Percentiles rank a stretch among this genome's conserved stretches.
Evolutionary conservation across 2,888 invertebrate species (phyloP).

Genomic region (Branchipolynoe longqiensis): DNA sequence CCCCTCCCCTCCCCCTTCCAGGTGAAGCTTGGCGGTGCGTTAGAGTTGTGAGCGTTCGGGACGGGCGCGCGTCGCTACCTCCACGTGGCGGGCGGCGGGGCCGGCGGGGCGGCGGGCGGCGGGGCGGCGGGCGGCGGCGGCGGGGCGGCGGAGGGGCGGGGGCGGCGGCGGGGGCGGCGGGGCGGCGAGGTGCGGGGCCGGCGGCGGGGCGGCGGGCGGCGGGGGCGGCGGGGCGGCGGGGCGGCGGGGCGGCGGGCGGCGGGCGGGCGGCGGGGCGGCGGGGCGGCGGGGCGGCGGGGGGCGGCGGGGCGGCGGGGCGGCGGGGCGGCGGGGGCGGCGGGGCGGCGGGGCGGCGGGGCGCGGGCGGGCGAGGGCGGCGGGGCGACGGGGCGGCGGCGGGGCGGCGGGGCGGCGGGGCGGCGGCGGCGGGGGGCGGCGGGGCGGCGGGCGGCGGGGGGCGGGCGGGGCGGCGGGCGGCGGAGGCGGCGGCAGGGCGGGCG

Average conservation of each 20-base stretch:
- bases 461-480: background rate
- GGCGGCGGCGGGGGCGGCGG: too few relatives aligned
- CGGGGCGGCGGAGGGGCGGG: too few relatives aligned
- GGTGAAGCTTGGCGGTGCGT: too few relatives aligned
- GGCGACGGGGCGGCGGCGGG: background rate
- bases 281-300: background rate
- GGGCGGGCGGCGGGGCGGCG: background rate
- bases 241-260: background rate
- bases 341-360: background rate
- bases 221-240: background rate
- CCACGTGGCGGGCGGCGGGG: background rate
- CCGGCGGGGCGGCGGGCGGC: background rate
- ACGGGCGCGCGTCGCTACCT: too few relatives aligned
- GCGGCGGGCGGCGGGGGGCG: background rate
- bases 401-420: background rate
- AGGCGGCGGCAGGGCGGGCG: background rate
- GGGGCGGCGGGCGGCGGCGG: too few relatives aligned
- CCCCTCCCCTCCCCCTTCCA: too few relatives aligned
- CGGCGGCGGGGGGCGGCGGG: background rate
- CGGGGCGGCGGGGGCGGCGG: background rate
- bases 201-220: background rate
- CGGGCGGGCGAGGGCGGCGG: background rate
- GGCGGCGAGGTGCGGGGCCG: constrained; percentile 1
- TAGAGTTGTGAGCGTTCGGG: too few relatives aligned
- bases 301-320: background rate